phyloP scores from a whole-genome alignment of 2,113 vertebrate species.

The Oxyruncus cristatus region DNA sequence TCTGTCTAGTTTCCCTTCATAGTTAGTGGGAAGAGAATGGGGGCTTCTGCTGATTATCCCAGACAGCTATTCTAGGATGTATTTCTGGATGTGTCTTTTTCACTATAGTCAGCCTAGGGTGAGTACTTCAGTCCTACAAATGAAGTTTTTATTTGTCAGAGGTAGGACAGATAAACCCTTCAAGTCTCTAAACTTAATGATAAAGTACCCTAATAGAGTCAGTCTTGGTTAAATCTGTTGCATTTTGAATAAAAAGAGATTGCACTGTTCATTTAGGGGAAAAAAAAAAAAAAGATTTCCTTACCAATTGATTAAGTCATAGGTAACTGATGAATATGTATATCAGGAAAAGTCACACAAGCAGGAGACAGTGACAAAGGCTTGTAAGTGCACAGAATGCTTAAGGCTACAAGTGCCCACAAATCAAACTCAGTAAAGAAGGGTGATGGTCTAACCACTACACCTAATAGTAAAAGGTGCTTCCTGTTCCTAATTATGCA shows the following conservation, averaged over 20 bases:
- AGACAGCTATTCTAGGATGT: neutral
- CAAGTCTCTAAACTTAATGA: neutral
- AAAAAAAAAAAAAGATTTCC: neutral
- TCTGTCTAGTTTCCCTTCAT: neutral
- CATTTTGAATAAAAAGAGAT: neutral
- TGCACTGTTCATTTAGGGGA: neutral
- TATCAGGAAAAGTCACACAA: neutral
- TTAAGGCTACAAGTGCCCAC: neutral
- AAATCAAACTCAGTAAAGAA: neutral
- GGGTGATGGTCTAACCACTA: neutral
- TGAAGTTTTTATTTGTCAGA: neutral
- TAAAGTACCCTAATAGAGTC: neutral
- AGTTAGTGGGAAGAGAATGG: neutral
- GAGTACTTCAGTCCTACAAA: neutral
- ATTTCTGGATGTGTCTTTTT: neutral
- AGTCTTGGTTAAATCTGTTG: neutral
- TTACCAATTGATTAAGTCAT: neutral
- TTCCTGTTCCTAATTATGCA: neutral
- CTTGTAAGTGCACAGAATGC: neutral
- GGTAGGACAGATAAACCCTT: neutral
- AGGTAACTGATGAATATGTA: neutral
- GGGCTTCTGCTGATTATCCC: neutral
- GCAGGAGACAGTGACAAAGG: neutral
- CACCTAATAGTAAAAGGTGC: neutral
- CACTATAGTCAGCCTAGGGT: neutral